phyloP scores from a whole-genome alignment of 1,140 invertebrate species.

The Euwallacea fornicatus region DNA sequence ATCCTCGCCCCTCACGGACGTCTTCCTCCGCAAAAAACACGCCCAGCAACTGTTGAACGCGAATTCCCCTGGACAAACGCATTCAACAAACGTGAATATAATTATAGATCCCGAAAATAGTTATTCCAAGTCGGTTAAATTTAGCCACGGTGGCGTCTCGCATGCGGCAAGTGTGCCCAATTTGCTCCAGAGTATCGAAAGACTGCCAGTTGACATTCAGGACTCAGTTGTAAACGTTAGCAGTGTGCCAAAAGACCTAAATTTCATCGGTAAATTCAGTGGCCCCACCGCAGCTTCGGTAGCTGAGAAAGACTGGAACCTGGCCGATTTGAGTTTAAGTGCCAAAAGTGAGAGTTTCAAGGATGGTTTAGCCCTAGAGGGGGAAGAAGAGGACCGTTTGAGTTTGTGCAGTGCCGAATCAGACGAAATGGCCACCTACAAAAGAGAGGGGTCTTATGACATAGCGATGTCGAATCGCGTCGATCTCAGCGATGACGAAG shows the following conservation, averaged over 20 bases:
- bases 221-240: constrained; percentile 51
- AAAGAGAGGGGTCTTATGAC: constrained; percentile 50
- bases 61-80: constrained; percentile 7
- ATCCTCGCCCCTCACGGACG: constrained; percentile 45
- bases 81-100: constrained; percentile 22
- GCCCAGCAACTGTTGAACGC: constrained; percentile 21
- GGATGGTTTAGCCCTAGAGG: neutral
- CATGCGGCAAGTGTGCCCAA: constrained; percentile 53
- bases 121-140: constrained; percentile 44
- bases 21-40: constrained; percentile 43
- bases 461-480: constrained; percentile 51
- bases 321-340: constrained; percentile 53
- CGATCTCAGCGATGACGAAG: constrained; percentile 50
- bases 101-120: constrained; percentile 50
- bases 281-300: constrained; percentile 46
- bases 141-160: constrained; percentile 43
- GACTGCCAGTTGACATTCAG: constrained; percentile 25
- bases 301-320: constrained; percentile 56
- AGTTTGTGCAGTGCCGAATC: neutral
- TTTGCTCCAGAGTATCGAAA: constrained; percentile 43
- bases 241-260: constrained; percentile 60
- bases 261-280: constrained; percentile 50
- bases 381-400: constrained; percentile 10
- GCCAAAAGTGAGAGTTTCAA: constrained; percentile 11
- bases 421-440: constrained; percentile 40